Conservation (phyloP, 2,113 vertebrate genomes). For the Ginglymostoma cirratum region DNA sequence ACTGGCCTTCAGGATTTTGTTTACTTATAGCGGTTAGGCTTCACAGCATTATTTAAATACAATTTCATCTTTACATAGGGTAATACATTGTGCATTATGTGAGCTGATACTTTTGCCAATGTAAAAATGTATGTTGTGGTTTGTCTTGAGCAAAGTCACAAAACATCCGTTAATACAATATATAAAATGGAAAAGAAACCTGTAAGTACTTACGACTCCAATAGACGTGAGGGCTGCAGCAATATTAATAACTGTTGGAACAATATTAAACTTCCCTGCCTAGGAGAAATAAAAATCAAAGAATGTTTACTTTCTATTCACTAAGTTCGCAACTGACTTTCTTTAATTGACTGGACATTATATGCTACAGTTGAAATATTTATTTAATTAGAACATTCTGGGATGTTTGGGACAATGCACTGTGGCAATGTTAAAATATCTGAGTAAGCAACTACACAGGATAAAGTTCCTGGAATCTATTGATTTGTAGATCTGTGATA, state of each 20-base stretch:
- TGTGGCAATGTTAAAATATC: background rate
- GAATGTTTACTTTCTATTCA: background rate
- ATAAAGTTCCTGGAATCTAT: background rate
- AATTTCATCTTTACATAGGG: background rate
- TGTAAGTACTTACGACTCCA: slow-evolving; percentile 69
- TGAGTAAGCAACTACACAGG: background rate
- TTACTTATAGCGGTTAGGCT: background rate
- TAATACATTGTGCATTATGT: background rate
- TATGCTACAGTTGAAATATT: background rate
- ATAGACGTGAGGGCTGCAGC: slow-evolving; percentile 82
- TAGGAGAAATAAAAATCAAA: slow-evolving; percentile 44
- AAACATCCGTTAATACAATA: background rate
- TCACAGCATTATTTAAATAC: background rate
- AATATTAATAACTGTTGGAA: slow-evolving; percentile 81
- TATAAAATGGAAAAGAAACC: background rate
- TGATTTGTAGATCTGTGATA: background rate
- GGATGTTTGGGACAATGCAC: background rate
- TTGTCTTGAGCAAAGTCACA: background rate
- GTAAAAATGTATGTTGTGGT: background rate
- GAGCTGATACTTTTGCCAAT: background rate
- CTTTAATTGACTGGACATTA: background rate
- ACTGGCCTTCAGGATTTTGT: background rate
- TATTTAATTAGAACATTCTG: background rate
- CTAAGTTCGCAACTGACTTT: background rate
- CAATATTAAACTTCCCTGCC: slow-evolving; percentile 86